Conservation (phyloP, 2,888 invertebrate genomes). For the Dryococelus australis region DNA sequence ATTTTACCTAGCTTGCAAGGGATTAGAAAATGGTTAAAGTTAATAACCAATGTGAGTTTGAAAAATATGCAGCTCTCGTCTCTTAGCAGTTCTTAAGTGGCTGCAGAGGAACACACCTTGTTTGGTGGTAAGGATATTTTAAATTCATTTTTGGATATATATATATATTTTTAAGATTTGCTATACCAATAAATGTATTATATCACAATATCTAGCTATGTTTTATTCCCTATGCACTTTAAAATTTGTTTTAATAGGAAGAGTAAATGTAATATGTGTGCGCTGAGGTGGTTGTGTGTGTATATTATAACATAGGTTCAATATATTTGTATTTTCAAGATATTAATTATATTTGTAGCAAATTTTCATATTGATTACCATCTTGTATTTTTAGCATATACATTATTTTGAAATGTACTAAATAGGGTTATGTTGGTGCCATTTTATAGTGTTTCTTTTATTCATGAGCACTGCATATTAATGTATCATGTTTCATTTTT, state of each 20-base stretch:
- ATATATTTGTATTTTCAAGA: background rate
- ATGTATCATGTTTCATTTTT: background rate
- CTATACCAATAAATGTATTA: background rate
- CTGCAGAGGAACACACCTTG: background rate
- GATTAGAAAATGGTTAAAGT: no score
- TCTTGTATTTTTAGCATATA: background rate
- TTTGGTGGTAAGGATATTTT: background rate
- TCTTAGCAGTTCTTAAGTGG: no score
- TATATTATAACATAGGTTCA: background rate
- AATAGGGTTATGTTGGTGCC: background rate
- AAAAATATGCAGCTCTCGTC: no score
- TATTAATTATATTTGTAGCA: background rate
- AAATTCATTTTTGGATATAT: background rate
- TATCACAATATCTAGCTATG: background rate
- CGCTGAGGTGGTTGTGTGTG: background rate
- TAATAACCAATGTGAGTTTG: no score
- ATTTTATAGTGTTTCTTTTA: background rate
- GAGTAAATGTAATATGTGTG: background rate
- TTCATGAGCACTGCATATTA: background rate
- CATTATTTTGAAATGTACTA: background rate
- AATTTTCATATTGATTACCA: no score
- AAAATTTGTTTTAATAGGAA: background rate
- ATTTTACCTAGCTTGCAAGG: no score
- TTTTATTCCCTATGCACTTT: background rate
- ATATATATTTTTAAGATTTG: background rate